Conservation (phyloP, 2,113 vertebrate species). For the Acrocephalus arundinaceus region DNA sequence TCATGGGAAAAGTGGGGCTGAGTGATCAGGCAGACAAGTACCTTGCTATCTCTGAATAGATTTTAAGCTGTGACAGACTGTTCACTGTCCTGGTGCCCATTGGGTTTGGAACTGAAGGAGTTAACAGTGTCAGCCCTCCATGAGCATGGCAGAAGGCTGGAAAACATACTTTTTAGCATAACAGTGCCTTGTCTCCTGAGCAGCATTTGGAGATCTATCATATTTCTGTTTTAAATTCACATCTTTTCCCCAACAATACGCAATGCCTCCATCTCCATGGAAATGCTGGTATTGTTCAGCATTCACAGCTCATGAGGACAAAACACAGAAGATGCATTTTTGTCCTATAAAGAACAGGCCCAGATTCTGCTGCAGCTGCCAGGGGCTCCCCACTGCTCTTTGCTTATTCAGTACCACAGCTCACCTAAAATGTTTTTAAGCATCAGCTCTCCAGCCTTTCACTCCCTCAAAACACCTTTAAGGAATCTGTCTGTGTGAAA, state of each 20-base stretch:
- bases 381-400: neutral
- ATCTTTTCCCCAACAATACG: slow-evolving; percentile 32
- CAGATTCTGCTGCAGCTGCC: slow-evolving; percentile 14
- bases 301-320: neutral
- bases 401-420: neutral
- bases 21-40: neutral
- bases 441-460: neutral
- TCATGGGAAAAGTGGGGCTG: neutral
- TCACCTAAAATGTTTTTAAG: neutral
- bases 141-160: neutral
- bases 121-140: neutral
- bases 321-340: neutral
- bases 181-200: neutral
- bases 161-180: neutral
- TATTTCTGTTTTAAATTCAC: slow-evolving; percentile 58
- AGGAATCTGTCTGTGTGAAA: neutral
- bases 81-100: neutral
- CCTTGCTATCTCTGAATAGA: neutral
- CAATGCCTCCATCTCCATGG: slow-evolving; percentile 57
- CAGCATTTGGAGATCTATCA: neutral
- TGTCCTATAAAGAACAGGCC: neutral
- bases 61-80: neutral
- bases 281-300: slow-evolving; percentile 40
- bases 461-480: neutral
- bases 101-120: neutral